These are phyloP conservation scores for Solea solea DNA, from an alignment of 2,113 vertebrate genomes.

Conservation along the genomic window DNA sequence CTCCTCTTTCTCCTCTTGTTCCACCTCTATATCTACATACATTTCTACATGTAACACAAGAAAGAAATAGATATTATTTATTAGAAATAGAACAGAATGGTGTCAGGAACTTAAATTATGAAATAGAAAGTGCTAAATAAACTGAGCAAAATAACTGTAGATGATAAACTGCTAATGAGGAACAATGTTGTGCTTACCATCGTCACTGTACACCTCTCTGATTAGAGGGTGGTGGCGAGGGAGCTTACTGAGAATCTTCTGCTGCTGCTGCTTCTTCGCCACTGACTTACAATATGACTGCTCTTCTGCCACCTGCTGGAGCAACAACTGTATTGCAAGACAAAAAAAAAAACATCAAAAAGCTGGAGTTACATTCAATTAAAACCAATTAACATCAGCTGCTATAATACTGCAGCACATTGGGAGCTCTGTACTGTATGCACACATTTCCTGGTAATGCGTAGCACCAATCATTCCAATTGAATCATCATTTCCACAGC, in stretches of 20 bases:
- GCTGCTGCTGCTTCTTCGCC: constrained; percentile 83
- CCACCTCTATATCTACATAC: constrained; percentile 81
- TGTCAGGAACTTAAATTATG: background rate
- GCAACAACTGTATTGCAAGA: constrained; percentile 27
- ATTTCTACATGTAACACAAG: constrained; percentile 69
- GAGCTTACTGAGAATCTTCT: constrained; percentile 85
- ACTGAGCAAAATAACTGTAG: background rate
- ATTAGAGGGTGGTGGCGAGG: constrained; percentile 92
- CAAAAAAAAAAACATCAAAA: background rate
- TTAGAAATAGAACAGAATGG: background rate
- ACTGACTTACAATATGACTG: constrained; percentile 87
- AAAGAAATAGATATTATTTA: background rate
- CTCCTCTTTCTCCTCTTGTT: constrained; percentile 81
- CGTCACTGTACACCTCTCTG: constrained; percentile 90
- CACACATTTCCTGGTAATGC: constrained; percentile 11
- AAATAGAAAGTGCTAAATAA: background rate
- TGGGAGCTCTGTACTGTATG: constrained; percentile 47
- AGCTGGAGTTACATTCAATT: no score
- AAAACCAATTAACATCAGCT: background rate
- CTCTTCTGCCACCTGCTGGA: constrained; percentile 83
- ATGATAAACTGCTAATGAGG: background rate
- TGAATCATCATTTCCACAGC: background rate
- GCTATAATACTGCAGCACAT: background rate
- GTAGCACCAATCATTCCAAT: background rate
- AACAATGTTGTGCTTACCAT: constrained; percentile 77